Conservation (phyloP, 2,888 invertebrate genomes). For the Pocota personata region DNA sequence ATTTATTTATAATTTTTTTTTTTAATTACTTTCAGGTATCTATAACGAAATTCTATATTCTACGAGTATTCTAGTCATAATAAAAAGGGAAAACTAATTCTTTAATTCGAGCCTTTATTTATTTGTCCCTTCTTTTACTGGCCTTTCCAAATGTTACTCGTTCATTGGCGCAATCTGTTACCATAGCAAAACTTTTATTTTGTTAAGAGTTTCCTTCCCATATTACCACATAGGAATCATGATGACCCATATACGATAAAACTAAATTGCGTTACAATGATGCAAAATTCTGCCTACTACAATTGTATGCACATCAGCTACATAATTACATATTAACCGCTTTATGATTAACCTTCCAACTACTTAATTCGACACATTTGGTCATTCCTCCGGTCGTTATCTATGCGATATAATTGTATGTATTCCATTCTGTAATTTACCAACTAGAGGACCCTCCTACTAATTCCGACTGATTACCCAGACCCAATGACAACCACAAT, state of each 20-base stretch:
- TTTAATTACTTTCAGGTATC: no score
- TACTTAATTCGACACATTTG: conserved; percentile 11
- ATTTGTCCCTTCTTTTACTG: no score
- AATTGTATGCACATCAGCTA: not conserved
- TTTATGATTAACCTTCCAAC: conserved; percentile 23
- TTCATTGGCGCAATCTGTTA: not conserved
- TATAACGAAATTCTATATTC: no score
- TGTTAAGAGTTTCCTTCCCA: not conserved
- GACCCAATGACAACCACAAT: conserved; percentile 41
- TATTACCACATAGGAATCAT: not conserved
- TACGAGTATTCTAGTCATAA: no score
- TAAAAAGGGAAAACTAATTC: no score
- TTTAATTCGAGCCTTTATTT: no score
- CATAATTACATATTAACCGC: conserved; percentile 24
- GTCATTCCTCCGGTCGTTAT: not conserved
- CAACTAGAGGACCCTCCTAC: conserved; percentile 16
- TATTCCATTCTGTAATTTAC: conserved; percentile 26
- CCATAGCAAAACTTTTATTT: not conserved
- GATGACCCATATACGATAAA: not conserved
- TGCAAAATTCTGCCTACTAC: not conserved
- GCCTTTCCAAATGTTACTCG: no score
- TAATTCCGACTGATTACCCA: conserved; percentile 48
- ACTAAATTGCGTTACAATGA: not conserved
- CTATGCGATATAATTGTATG: conserved; percentile 26
- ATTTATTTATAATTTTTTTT: no score